Base-by-base conservation (phyloP, 2,888 invertebrate species). In the Chesias legatella region DNA sequence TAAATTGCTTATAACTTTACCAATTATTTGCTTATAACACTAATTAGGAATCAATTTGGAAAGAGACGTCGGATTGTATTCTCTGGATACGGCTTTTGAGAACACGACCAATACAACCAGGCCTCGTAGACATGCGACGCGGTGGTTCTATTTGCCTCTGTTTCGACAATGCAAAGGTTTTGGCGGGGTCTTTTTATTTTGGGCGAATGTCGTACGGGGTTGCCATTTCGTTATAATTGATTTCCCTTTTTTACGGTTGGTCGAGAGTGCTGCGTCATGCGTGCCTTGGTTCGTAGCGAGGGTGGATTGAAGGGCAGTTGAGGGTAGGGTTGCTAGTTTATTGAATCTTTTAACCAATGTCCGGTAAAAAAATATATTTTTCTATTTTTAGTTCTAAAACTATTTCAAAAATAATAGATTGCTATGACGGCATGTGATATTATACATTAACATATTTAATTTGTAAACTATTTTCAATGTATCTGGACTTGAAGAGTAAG, bases 221-320 rank as follows among this genome's bases (percentile, higher is more conserved):
- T 74, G 79, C 75, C 77, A 81, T 79, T 79, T 80, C 69, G 75
- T 64, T 78, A 78, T 83, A 84, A 84, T 83, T 86, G 84, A 82
- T 85, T 84, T 77, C 74, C 79, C 75, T 78, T 81, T 82, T 83
- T 82, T 76, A 81, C 77, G 83, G 79, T 74, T 69, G 76, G 75
- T 61, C 61, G 76, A 70, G 69, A 72, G 65, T 68, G 74, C 66
- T 62, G 58, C 66, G 72, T 71, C 73, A 73, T 69, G 76, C 69
- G 66, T 64, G 63, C 62, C 56, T 56, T 63, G 65, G 63, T 63
- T 62, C 60, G 63, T 68, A 73, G 74, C 67, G 65, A 67, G 66
- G 67, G 63, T 56, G 46, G 43, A 40, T 51, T 52, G 62, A 69
- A 67, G 68, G 67, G 60, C 64, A 60, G 52, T 44, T 32, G 10